Evolutionary conservation across 2,888 invertebrate genomes (phyloP).

Genomic region (Alentia gelatinosa): DNA sequence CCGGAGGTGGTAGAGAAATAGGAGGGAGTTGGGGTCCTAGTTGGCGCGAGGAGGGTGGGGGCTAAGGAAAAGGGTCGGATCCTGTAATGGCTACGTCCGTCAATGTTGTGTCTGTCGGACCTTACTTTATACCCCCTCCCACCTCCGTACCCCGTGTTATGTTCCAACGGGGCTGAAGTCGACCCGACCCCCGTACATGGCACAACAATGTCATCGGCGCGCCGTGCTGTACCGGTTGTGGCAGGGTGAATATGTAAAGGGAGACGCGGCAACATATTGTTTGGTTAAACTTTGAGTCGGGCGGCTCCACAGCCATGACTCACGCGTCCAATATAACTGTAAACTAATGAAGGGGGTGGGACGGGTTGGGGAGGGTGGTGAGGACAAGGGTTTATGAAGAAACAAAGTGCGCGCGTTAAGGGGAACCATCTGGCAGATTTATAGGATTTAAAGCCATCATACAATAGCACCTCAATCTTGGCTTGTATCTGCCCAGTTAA

Average conservation of each 20-base stretch:
- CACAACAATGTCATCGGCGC: neutral
- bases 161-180: neutral
- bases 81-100: neutral
- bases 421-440: neutral
- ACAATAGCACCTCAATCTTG: no score
- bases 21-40: no score
- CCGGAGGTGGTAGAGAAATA: no score
- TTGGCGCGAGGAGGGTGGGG: no score
- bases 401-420: neutral
- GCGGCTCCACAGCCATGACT: neutral
- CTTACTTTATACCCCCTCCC: neutral
- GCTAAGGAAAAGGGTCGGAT: no score
- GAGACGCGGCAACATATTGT: neutral
- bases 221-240: neutral
- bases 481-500: no score
- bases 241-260: neutral
- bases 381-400: conserved; percentile 1
- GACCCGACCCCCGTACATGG: neutral
- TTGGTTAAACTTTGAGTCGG: neutral
- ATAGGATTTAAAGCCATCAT: no score
- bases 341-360: neutral
- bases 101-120: neutral
- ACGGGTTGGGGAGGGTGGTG: neutral
- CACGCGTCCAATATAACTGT: neutral
- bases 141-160: neutral